Conservation (phyloP, 2,888 invertebrate species). For the Alloscopus bannaensis region DNA sequence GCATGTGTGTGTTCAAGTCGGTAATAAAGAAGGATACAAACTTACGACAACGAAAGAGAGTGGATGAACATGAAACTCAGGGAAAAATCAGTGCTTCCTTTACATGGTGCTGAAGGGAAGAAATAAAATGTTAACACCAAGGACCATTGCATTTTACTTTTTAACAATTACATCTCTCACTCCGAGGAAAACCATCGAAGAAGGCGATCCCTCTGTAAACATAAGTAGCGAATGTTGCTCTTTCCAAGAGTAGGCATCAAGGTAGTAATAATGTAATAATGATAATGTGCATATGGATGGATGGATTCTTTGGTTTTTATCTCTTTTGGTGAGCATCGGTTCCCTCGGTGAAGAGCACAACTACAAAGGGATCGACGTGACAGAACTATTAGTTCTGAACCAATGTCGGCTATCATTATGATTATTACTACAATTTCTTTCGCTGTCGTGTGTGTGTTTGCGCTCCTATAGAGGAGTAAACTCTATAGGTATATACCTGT, state of each 20-base stretch:
- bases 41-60: neutral
- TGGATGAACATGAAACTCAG: no score
- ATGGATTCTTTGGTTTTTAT: neutral
- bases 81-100: no score
- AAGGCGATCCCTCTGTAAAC: no score
- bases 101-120: no score
- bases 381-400: constrained; percentile 73
- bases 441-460: constrained; percentile 31
- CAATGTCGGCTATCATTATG: constrained; percentile 71
- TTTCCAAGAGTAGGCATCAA: neutral
- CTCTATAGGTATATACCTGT: neutral
- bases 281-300: constrained; percentile 15
- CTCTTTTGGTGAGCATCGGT: constrained; percentile 2
- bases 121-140: no score
- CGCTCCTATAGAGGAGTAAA: constrained; percentile 8
- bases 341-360: constrained; percentile 6
- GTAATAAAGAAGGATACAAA: neutral
- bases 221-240: no score
- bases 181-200: no score
- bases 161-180: no score
- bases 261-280: constrained; percentile 33
- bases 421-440: constrained; percentile 54
- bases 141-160: no score
- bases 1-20: neutral
- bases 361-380: constrained; percentile 72